Conservation (phyloP, 2,113 vertebrate species). For the Semicossyphus pulcher region DNA sequence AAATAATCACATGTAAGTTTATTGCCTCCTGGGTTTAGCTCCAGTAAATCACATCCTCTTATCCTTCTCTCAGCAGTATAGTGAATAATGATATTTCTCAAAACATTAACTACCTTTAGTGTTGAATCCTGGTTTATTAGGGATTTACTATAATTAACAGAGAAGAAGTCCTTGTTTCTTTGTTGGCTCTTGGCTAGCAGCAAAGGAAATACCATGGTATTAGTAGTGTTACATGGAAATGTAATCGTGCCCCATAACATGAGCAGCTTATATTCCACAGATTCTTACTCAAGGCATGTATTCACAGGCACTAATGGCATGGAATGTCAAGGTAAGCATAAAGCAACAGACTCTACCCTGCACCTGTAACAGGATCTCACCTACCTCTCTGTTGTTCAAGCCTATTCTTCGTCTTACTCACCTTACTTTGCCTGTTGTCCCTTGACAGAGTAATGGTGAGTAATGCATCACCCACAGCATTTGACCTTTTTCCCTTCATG, state of each 20-base stretch:
- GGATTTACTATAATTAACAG: no score
- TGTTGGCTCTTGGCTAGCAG: background rate
- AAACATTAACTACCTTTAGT: no score
- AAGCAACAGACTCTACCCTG: conserved; percentile 35
- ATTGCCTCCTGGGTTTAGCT: no score
- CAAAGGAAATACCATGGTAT: background rate
- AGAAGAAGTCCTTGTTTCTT: background rate
- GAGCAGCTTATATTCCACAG: background rate
- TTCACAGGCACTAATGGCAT: background rate
- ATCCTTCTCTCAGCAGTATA: no score
- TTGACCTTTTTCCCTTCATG: conserved; percentile 26
- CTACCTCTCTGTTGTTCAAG: conserved; percentile 35
- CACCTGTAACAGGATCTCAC: conserved; percentile 56
- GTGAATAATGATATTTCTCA: no score
- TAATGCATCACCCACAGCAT: conserved; percentile 48
- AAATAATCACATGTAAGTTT: no score
- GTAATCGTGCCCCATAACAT: background rate
- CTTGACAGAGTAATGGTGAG: conserved; percentile 55
- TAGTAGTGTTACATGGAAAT: conserved; percentile 13
- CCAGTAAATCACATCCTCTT: no score
- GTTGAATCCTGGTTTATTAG: no score
- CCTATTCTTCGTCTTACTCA: conserved; percentile 61
- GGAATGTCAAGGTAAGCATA: conserved; percentile 12
- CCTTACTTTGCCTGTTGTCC: conserved; percentile 27
- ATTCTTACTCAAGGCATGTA: background rate